Conservation (phyloP, 1,140 invertebrate genomes). For the Drosophila pectinifera region DNA sequence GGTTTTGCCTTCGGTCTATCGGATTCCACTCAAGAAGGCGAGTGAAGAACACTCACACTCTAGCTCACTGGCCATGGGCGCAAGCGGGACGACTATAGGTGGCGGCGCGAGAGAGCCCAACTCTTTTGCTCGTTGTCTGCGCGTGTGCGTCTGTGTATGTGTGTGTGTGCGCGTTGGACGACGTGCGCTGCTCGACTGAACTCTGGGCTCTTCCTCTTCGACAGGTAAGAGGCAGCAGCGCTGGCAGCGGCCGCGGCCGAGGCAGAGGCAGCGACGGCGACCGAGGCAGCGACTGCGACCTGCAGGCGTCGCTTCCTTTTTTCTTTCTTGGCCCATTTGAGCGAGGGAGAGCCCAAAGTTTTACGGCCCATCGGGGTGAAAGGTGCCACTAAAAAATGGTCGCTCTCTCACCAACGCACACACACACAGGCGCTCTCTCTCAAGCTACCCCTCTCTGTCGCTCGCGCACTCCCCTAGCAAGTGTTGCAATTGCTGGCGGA, state of each 20-base stretch:
- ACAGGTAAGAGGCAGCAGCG: constrained; percentile 33
- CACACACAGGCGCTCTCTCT: background rate
- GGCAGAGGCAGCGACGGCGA: constrained; percentile 23
- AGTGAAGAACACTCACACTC: constrained; percentile 46
- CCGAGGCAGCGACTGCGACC: constrained; percentile 24
- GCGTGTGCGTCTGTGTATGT: constrained; percentile 29
- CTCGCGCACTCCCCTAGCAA: constrained; percentile 19
- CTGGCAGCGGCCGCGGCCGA: constrained; percentile 1
- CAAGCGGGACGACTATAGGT: constrained; percentile 58
- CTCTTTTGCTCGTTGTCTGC: constrained; percentile 19
- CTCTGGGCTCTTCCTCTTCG: constrained; percentile 44
- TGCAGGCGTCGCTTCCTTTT: constrained; percentile 62
- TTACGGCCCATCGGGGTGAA: constrained; percentile 57
- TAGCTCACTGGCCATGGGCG: constrained; percentile 40
- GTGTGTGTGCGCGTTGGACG: constrained; percentile 48
- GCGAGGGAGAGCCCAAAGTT: constrained; percentile 47
- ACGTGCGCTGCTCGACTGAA: constrained; percentile 57
- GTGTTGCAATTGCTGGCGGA: constrained; percentile 71
- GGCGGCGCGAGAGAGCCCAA: constrained; percentile 11
- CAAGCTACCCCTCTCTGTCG: constrained; percentile 11
- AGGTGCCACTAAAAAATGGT: constrained; percentile 62
- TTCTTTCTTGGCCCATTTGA: constrained; percentile 39
- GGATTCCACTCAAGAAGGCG: constrained; percentile 23
- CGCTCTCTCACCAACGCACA: constrained; percentile 7
- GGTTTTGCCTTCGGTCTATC: background rate